Conservation (phyloP, 2,888 invertebrate species). For the Oscheius onirici region DNA sequence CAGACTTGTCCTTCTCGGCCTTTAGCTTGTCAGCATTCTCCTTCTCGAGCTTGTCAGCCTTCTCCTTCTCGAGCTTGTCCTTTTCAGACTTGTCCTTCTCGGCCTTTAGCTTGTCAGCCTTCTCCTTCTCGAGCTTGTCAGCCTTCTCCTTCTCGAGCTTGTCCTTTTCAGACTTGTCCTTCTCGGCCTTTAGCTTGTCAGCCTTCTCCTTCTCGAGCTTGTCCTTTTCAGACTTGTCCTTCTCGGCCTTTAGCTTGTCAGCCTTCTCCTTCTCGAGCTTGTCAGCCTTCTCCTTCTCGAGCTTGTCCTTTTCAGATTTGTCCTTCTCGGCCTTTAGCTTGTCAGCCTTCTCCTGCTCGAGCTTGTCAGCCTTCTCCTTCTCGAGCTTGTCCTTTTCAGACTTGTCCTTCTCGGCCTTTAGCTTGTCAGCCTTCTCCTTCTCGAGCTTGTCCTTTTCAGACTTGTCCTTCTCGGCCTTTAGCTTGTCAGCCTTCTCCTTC, state of each 20-base stretch:
- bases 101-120: neutral
- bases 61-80: neutral
- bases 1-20: neutral
- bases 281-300: neutral
- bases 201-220: slow-evolving; percentile 9
- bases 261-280: too few species aligned
- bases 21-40: neutral
- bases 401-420: neutral
- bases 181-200: neutral
- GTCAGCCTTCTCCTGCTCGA: neutral
- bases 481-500: neutral
- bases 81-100: neutral
- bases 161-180: neutral
- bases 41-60: slow-evolving; percentile 1
- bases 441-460: neutral
- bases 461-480: neutral
- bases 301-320: neutral
- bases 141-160: slow-evolving; percentile 1
- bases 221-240: neutral
- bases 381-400: slow-evolving; percentile 1
- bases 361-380: neutral
- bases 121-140: neutral
- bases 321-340: neutral
- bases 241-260: neutral
- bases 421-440: neutral